Evolutionary conservation across 2,888 invertebrate genomes (phyloP).

Genomic region (Noctua comes): DNA sequence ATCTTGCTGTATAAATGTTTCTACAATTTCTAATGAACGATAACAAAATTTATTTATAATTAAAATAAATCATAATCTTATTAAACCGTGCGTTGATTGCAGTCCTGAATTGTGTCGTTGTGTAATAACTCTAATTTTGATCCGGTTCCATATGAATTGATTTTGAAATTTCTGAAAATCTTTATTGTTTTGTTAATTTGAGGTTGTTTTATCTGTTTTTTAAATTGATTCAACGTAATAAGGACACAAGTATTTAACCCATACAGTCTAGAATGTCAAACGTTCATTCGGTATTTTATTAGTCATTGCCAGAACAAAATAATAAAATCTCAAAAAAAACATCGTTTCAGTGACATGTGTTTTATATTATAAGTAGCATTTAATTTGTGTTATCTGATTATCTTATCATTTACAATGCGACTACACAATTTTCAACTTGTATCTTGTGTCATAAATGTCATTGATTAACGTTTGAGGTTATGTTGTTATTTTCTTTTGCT

Average conservation of each 20-base stretch:
- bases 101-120: neutral
- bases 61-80: slow-evolving; percentile 18
- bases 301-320: neutral
- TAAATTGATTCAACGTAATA: slow-evolving; percentile 5
- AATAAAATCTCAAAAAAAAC: neutral
- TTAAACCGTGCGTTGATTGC: neutral
- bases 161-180: neutral
- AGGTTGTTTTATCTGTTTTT: slow-evolving; percentile 48
- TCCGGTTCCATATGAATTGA: neutral
- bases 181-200: slow-evolving; percentile 32
- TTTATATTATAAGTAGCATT: neutral
- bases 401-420: neutral
- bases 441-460: neutral
- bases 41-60: neutral
- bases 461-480: slow-evolving; percentile 17
- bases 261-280: slow-evolving; percentile 38
- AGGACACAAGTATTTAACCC: slow-evolving; percentile 4
- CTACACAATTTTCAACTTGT: neutral
- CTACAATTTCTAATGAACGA: slow-evolving; percentile 1
- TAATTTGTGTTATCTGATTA: neutral
- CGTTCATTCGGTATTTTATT: neutral
- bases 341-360: neutral
- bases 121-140: slow-evolving; percentile 10
- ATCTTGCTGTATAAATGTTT: slow-evolving; percentile 66
- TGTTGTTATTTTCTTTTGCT: slow-evolving; percentile 33